Evolutionary conservation across 2,888 invertebrate species (phyloP).

Genomic region (Crossocerus cetratus): DNA sequence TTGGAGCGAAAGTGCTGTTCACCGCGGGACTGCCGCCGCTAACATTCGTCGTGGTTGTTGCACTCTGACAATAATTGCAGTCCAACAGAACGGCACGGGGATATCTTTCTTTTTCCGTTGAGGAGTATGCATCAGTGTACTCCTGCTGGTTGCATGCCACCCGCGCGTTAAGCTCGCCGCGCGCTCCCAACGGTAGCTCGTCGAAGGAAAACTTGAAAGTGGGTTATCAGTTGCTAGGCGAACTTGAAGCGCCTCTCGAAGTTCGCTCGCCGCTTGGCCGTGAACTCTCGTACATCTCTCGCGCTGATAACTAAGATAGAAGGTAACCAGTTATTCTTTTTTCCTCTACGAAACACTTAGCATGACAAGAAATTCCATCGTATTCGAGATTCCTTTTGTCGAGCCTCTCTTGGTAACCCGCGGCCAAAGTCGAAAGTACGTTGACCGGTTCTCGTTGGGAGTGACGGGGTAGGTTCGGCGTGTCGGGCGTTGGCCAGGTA

Average conservation of each 20-base stretch:
- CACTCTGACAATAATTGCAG: slow-evolving; percentile 22
- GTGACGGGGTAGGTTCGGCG: background rate
- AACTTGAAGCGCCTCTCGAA: background rate
- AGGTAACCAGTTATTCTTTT: too few relatives aligned
- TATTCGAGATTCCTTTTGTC: background rate
- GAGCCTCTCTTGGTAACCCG: background rate
- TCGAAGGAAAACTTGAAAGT: slow-evolving; percentile 4
- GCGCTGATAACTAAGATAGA: too few relatives aligned
- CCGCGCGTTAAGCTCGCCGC: too few relatives aligned
- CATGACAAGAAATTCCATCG: too few relatives aligned
- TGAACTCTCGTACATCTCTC: background rate
- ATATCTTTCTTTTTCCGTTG: background rate
- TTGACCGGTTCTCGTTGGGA: background rate
- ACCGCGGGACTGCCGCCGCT: slow-evolving; percentile 13
- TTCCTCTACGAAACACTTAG: too few relatives aligned
- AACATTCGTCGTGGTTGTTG: background rate
- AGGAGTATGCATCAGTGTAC: too few relatives aligned
- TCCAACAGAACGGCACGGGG: background rate
- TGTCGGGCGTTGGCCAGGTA: background rate
- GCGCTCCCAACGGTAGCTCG: background rate
- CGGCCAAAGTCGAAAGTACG: background rate
- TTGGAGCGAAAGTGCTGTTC: slow-evolving; percentile 12
- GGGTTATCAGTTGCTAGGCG: background rate
- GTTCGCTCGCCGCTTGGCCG: background rate
- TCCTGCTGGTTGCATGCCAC: too few relatives aligned